Percentiles rank a stretch among this genome's conserved stretches.
These are phyloP conservation scores for Paedocypris sp. DNA, from an alignment of 2,113 vertebrate genomes.

Conservation along the genomic window DNA sequence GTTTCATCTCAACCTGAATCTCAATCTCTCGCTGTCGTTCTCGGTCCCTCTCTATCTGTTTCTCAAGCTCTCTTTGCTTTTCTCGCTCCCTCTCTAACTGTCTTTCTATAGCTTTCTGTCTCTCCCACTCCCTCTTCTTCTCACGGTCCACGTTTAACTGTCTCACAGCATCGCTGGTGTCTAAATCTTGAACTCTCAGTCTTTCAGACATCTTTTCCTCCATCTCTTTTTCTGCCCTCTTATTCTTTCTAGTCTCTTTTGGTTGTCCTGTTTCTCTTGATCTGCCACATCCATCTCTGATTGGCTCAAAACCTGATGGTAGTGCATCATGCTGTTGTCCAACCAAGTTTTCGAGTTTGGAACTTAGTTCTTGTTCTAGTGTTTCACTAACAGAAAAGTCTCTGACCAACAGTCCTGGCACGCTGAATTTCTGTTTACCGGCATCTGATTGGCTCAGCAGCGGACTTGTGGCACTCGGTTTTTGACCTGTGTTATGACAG, in stretches of 20 bases:
- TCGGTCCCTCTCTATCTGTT: neutral
- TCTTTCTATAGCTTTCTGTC: neutral
- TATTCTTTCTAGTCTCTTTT: neutral
- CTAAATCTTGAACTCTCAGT: neutral
- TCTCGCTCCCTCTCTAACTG: neutral
- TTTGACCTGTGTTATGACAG: constrained; percentile 40
- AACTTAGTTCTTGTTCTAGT: constrained; percentile 61
- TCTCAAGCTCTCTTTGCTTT: constrained; percentile 9
- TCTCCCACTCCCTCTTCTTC: constrained; percentile 23
- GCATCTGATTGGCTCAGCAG: constrained; percentile 42
- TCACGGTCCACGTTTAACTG: constrained; percentile 21
- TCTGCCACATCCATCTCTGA: constrained; percentile 34
- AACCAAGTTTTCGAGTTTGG: constrained; percentile 63
- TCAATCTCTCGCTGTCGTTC: constrained; percentile 28
- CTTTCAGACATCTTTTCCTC: constrained; percentile 13
- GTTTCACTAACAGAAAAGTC: constrained; percentile 27
- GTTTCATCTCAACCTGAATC: constrained; percentile 9
- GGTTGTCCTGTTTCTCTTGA: constrained; percentile 49
- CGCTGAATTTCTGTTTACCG: constrained; percentile 37
- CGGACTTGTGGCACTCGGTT: constrained; percentile 28
- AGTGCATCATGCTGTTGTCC: constrained; percentile 63
- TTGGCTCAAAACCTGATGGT: constrained; percentile 70
- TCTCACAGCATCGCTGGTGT: constrained; percentile 10
- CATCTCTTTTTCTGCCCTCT: neutral
- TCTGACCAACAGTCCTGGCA: constrained; percentile 22